A percentile compares a stretch with the other conserved stretches of the same genome.
These are phyloP conservation scores for Rostratula benghalensis DNA, from an alignment of 2,113 vertebrate species.

Conservation along the genomic window DNA sequence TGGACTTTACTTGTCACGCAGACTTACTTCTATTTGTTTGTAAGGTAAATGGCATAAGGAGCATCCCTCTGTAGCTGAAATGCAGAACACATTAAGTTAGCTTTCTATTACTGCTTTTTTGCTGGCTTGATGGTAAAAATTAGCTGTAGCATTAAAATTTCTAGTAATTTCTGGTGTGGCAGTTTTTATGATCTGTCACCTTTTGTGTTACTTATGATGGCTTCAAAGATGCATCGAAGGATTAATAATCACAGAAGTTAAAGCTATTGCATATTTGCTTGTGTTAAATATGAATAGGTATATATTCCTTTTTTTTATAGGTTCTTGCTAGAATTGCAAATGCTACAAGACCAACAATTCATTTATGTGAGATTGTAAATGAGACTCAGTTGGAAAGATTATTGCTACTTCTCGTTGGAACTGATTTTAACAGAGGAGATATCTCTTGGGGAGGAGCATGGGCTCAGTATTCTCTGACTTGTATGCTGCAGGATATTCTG, in stretches of 20 bases:
- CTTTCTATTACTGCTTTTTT: background rate
- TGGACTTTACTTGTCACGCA: constrained; percentile 99
- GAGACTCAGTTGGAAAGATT: constrained; percentile 95
- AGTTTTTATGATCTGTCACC: background rate
- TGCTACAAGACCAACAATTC: constrained; percentile 95
- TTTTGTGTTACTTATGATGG: background rate
- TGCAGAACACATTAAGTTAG: background rate
- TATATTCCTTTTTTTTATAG: constrained; percentile 68
- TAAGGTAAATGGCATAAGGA: constrained; percentile 81
- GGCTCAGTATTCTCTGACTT: constrained; percentile 98
- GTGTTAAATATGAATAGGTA: background rate
- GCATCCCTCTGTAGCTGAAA: background rate
- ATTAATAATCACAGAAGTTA: background rate
- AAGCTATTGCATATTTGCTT: background rate
- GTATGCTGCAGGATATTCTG: constrained; percentile 98
- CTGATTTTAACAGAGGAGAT: constrained; percentile 97
- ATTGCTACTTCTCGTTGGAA: constrained; percentile 92
- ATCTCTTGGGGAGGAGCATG: constrained; percentile 99
- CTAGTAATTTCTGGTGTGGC: background rate
- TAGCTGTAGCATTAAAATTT: background rate
- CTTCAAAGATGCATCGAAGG: background rate
- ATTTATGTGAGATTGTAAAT: constrained; percentile 96
- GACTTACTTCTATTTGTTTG: constrained; percentile 97
- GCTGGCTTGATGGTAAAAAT: background rate
- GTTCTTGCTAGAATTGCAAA: constrained; percentile 97